Evolutionary conservation across 1,140 invertebrate genomes (phyloP).

Genomic region (Hypothenemus hampei): DNA sequence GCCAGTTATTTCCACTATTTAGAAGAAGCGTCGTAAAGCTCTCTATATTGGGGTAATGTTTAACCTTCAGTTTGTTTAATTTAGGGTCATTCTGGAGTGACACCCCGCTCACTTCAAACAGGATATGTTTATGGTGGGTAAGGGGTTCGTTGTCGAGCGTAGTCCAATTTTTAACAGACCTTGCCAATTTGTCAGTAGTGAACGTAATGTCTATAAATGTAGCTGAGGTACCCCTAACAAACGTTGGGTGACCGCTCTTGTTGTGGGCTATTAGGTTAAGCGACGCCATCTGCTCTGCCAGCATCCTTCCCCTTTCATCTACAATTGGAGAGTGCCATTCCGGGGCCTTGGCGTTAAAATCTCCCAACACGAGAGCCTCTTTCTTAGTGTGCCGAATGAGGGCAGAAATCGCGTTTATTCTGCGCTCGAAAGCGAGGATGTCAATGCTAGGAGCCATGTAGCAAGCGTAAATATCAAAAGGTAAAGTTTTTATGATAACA

Average conservation of each 20-base stretch:
- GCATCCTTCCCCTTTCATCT: constrained; percentile 3
- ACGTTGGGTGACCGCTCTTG: not conserved
- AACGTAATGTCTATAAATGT: constrained; percentile 9
- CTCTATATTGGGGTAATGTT: not conserved
- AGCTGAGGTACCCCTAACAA: not conserved
- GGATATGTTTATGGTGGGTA: constrained; percentile 5
- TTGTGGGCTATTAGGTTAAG: constrained; percentile 3
- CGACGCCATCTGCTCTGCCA: not conserved
- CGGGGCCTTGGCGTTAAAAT: constrained; percentile 13
- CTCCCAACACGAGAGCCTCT: constrained; percentile 7
- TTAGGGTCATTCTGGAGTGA: not conserved
- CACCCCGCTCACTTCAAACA: not conserved
- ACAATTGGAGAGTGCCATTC: constrained; percentile 3
- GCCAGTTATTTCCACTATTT: too few relatives aligned
- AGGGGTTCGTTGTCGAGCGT: constrained; percentile 6
- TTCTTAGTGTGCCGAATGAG: not conserved
- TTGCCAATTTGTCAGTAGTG: not conserved
- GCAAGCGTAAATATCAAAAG: constrained; percentile 5
- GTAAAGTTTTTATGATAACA: not conserved
- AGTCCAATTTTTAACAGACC: not conserved
- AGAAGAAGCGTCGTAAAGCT: too few relatives aligned
- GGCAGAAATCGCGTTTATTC: not conserved
- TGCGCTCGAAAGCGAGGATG: not conserved
- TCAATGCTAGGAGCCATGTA: constrained; percentile 11
- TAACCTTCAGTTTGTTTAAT: not conserved